Base-by-base conservation (phyloP, 2,888 invertebrate species). In the Mesopsocus fuscifrons region DNA sequence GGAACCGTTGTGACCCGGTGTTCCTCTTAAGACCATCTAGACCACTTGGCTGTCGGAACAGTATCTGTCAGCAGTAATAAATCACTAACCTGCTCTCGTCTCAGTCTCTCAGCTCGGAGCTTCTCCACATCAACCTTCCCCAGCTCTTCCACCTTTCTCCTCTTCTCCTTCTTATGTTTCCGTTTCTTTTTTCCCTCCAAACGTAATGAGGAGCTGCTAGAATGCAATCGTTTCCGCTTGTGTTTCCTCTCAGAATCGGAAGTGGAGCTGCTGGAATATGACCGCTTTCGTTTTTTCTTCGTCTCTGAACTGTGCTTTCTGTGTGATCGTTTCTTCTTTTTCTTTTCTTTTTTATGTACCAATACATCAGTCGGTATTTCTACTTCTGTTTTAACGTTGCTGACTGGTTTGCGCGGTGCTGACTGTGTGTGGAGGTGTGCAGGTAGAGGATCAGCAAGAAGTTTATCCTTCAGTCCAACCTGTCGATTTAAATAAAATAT, bases 21-120 rank as follows among this genome's bases (percentile, higher is more conserved):
- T n/a, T n/a, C 50, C 71, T 65, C 2, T 80, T 57, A 56, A 73
- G 75, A n/a, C 72, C 72, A 43, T 94, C 59, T 43, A 92, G 64
- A 46, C 68, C 61, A 52, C 82, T 74, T 3, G 82, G 71, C 57
- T 70, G 75, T 42, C 65, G 58, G 57, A 74, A 74, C 61, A 97
- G 97, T 48, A 69, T 26, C 26, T 26, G 6, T 11, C 6, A 26
- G 8, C n/a, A n/a, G n/a, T 9, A 26, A 6, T 9, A 26, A 6
- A 26, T 26, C 6, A 26, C 8, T 26, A 9, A 26, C 69, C 46
- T 65, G 67, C 63, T 97, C 97, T 34, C 95, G 68, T 55, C 73
- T 70, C 21, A 94, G 57, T 50, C 95, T 64, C 54, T 84, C 79
- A 49, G 74, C 72, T 58, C 91, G 65, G 46, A 92, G 62, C 53